Conservation (phyloP, 2,113 vertebrate species). For the Oceanodroma tethys region DNA sequence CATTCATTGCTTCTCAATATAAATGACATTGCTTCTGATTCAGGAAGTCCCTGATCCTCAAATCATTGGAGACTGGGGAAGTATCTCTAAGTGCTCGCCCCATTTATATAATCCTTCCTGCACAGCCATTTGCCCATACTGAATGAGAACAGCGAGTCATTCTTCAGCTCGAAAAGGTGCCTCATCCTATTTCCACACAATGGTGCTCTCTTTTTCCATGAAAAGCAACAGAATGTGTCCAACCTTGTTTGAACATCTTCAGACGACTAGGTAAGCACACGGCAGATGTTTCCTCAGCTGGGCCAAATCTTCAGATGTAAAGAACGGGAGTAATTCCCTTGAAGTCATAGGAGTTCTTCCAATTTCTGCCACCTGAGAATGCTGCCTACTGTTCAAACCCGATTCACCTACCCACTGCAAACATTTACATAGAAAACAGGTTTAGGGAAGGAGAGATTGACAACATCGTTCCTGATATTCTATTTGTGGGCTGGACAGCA, state of each 20-base stretch:
- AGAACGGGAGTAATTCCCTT: neutral
- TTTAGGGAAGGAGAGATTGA: conserved; percentile 35
- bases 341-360: conserved; percentile 23
- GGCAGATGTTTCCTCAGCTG: neutral
- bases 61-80: neutral
- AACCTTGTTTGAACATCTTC: neutral
- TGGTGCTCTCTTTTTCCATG: neutral
- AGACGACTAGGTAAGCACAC: neutral
- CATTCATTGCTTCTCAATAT: neutral
- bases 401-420: neutral
- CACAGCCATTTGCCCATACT: neutral
- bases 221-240: neutral
- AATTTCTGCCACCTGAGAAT: conserved; percentile 44
- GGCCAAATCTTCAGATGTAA: neutral
- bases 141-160: neutral
- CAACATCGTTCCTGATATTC: neutral
- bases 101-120: neutral
- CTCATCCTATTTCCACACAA: neutral
- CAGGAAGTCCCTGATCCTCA: neutral
- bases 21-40: neutral
- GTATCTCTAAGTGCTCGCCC: too few relatives aligned
- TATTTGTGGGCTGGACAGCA: conserved; percentile 25
- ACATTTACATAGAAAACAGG: conserved; percentile 28
- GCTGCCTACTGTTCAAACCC: neutral
- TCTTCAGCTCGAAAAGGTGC: neutral